These are phyloP conservation scores for Tetrapedia diversipes DNA, from an alignment of 2,888 invertebrate species.

Conservation along the genomic window DNA sequence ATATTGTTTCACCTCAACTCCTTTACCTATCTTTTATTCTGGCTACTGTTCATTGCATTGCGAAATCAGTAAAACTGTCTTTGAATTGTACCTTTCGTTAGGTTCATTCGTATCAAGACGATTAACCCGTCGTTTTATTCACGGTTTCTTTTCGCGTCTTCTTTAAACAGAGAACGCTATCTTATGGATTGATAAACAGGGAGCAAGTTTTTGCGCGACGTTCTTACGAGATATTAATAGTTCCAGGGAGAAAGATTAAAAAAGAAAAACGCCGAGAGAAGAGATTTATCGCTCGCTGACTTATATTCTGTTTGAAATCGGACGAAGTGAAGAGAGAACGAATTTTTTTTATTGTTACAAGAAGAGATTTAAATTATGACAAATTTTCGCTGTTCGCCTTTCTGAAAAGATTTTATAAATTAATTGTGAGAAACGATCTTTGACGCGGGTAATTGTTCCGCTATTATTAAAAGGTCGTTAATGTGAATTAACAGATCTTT, in stretches of 20 bases:
- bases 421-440: background rate
- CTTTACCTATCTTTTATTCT: too few species aligned
- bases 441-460: background rate
- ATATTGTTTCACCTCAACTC: too few species aligned
- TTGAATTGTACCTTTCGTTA: background rate
- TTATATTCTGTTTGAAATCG: slow-evolving; percentile 14
- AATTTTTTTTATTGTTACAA: slow-evolving; percentile 35
- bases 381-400: slow-evolving; percentile 5
- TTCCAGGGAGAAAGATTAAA: background rate
- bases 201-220: background rate
- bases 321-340: too few species aligned
- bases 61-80: background rate
- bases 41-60: too few species aligned
- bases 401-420: background rate
- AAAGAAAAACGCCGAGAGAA: background rate
- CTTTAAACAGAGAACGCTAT: background rate
- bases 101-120: background rate
- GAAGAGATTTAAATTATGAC: slow-evolving; percentile 11
- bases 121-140: background rate
- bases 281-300: slow-evolving; percentile 14
- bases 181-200: background rate
- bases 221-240: slow-evolving; percentile 21
- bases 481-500: background rate
- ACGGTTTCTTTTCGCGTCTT: background rate
- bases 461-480: background rate